These are phyloP conservation scores for Sebastes taczanowskii DNA, from an alignment of 2,797 vertebrate species.

Conservation along the genomic window DNA sequence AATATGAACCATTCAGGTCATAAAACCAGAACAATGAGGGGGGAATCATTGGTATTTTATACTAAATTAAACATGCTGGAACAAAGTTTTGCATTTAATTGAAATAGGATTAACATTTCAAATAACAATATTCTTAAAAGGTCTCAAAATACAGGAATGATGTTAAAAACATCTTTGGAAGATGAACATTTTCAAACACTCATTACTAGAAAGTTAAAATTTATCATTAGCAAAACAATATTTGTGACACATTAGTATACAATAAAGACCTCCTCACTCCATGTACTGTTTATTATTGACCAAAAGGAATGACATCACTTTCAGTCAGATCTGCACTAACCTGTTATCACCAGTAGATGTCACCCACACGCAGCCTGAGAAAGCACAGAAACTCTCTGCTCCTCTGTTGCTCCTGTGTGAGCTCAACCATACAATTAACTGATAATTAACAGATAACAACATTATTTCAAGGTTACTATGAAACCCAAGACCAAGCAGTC, in stretches of 20 bases:
- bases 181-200: not conserved
- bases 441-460: not conserved
- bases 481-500: not conserved
- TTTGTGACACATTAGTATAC: not conserved
- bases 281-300: not conserved
- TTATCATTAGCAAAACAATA: not conserved
- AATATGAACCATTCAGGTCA: not conserved
- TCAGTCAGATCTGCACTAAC: conserved; percentile 29
- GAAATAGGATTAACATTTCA: not conserved
- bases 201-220: not conserved
- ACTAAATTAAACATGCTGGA: not conserved
- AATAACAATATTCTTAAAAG: not conserved
- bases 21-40: not conserved
- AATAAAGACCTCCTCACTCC: not conserved
- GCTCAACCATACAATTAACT: not conserved
- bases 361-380: conserved; percentile 24
- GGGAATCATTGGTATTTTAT: not conserved
- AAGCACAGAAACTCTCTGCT: not conserved
- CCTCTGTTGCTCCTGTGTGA: not conserved
- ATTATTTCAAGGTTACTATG: not conserved
- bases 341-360: conserved; percentile 64
- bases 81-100: not conserved
- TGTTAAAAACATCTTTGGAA: not conserved
- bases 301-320: not conserved
- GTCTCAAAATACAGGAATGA: not conserved